Evolutionary conservation across 2,113 vertebrate genomes (phyloP), one percentile per base, ranked within the genome.

Genomic region (Aramus guarauna): DNA sequence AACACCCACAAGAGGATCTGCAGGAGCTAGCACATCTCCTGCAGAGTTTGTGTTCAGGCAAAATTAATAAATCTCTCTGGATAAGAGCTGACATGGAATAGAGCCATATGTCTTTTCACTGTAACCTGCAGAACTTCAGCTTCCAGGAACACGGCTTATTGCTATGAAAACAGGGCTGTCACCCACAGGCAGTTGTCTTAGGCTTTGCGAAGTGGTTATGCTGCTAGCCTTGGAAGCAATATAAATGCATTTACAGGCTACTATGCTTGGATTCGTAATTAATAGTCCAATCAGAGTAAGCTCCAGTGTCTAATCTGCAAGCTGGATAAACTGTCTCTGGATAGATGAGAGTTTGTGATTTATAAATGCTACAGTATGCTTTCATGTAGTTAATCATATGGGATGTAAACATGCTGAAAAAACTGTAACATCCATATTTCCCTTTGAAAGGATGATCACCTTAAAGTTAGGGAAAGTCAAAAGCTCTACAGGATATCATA

Each of bases 51-150:
- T 62, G 19, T 85, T 85, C 78, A 58, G 52, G 53, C 26, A 90
- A 90, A 95, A 82, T 68, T 68, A 88, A 87, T 78, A 85, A 68
- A 64, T 56, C 43, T 71, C 93, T 97, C 48, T 85, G 62, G 58
- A 62, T 85, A 85, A 53, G 62, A 92, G 48, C 47, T 88, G 78
- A 72, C 34, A 68, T 43, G 39, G 52, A 82, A 88, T 45, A 92
- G 47, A 95, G 62, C 53, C 74, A 63, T 8, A 52, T 82, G 48
- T 66, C 75, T 94, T 92, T 85, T 73, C 45, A 20, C 53, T 45
- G 36, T 58, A 90, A 53, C 37, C 27, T 69, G 18, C 7, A 76
- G 79, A 90, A 85, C 34, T 69, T 39, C 45, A 76, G 62, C 75
- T 93, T 92, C 45, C 85, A 80, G 39, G 45, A 90, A 24, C 19